These are phyloP conservation scores for Pollenia amentaria DNA, from an alignment of 2,888 invertebrate genomes.

Conservation along the genomic window DNA sequence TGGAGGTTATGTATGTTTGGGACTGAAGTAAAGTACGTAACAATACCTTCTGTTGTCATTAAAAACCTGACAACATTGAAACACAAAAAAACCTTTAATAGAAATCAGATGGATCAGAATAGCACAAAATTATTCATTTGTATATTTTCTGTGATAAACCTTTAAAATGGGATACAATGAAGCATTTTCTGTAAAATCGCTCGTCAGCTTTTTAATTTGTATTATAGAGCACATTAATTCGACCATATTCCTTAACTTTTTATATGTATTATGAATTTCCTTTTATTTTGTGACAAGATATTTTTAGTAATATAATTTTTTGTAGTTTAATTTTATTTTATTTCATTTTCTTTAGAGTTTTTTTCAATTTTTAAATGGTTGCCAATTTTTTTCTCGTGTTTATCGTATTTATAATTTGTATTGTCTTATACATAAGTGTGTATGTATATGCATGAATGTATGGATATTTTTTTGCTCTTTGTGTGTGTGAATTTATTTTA, in stretches of 20 bases:
- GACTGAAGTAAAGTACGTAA: too few species aligned
- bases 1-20: too few species aligned
- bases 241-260: slow-evolving; percentile 1
- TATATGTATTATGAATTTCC: not conserved
- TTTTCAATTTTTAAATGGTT: slow-evolving; percentile 65
- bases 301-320: slow-evolving; percentile 61
- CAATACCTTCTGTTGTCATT: too few species aligned
- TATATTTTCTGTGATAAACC: too few species aligned
- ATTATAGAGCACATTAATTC: slow-evolving; percentile 20
- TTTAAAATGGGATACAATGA: too few species aligned
- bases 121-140: too few species aligned
- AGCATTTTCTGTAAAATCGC: too few species aligned
- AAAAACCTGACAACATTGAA: too few species aligned
- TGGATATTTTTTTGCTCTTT: slow-evolving; percentile 31
- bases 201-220: too few species aligned
- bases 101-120: too few species aligned
- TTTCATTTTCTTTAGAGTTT: slow-evolving; percentile 43
- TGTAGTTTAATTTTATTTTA: slow-evolving; percentile 28
- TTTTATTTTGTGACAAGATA: slow-evolving; percentile 21
- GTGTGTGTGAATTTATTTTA: not conserved
- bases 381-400: slow-evolving; percentile 69
- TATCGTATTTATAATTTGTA: slow-evolving; percentile 56
- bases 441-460: slow-evolving; percentile 17
- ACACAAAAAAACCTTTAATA: too few species aligned
- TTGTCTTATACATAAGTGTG: slow-evolving; percentile 39